Percentiles rank a stretch among this genome's conserved stretches.
Evolutionary conservation across 2,113 vertebrate genomes (phyloP).

Genomic region (Myotis yumanensis): DNA sequence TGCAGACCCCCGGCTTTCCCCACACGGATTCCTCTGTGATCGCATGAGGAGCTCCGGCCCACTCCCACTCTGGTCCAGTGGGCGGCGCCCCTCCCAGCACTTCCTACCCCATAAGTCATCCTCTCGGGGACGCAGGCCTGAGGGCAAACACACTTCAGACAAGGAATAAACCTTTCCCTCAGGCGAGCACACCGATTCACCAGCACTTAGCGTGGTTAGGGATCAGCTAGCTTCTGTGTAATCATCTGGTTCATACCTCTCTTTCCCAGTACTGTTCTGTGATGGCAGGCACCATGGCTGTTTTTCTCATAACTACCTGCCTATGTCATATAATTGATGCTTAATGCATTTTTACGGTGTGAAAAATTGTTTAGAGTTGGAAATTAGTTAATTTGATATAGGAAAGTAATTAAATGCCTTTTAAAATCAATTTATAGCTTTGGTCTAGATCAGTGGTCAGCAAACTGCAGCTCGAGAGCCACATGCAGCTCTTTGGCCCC

Average conservation of each 20-base stretch:
- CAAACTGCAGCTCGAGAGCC: too few species aligned
- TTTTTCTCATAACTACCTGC: background rate
- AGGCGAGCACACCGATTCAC: background rate
- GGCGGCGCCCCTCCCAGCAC: background rate
- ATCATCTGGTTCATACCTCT: background rate
- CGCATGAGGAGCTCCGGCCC: background rate
- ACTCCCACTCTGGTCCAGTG: background rate
- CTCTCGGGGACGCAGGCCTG: background rate
- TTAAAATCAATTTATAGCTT: background rate
- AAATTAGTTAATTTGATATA: background rate
- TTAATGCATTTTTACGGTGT: background rate
- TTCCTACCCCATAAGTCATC: background rate
- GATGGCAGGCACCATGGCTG: background rate
- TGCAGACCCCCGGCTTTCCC: background rate
- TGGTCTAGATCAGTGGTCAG: background rate
- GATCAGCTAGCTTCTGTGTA: background rate
- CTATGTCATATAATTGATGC: background rate
- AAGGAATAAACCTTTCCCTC: background rate
- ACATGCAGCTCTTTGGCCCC: too few species aligned
- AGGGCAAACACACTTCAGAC: background rate
- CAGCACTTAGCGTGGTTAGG: background rate
- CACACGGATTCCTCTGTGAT: background rate
- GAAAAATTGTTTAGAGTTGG: background rate
- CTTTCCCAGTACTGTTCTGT: background rate
- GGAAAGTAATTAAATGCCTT: background rate